A percentile compares a stretch with the other conserved stretches of the same genome.
These are phyloP conservation scores for Hiodon tergisus DNA, from an alignment of 2,113 vertebrate genomes.

Conservation along the genomic window DNA sequence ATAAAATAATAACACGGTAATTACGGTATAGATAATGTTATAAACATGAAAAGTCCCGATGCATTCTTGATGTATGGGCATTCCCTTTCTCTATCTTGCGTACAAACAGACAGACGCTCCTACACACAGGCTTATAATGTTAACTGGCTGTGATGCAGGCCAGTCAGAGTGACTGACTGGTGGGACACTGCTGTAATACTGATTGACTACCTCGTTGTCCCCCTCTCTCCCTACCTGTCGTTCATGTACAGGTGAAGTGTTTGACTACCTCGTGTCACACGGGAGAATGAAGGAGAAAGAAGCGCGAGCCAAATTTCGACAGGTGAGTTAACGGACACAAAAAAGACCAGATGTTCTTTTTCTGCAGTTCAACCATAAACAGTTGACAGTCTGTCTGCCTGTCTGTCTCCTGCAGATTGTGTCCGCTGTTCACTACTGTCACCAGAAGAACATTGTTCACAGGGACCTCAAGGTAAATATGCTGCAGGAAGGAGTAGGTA, in stretches of 20 bases:
- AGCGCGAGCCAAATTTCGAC: slow-evolving; percentile 68
- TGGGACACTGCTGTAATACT: no score
- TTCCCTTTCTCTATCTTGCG: no score
- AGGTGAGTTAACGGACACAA: slow-evolving; percentile 40
- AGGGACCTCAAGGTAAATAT: slow-evolving; percentile 78
- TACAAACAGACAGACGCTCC: no score
- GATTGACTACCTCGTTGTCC: not conserved
- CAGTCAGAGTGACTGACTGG: no score
- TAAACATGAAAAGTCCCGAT: no score
- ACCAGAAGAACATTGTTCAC: slow-evolving; percentile 85
- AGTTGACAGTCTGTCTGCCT: not conserved
- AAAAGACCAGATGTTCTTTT: no score
- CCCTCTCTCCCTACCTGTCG: not conserved
- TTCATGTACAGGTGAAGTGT: slow-evolving; percentile 59
- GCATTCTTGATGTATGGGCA: no score
- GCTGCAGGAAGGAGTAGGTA: not conserved
- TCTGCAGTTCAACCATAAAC: not conserved
- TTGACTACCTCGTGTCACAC: slow-evolving; percentile 86
- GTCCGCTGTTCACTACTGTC: slow-evolving; percentile 77
- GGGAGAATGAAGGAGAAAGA: slow-evolving; percentile 91
- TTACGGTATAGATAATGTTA: no score
- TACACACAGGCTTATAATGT: no score
- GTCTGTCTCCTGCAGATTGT: slow-evolving; percentile 60
- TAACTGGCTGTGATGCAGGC: no score
- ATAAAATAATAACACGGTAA: no score